Evolutionary conservation across 1,140 invertebrate species (phyloP), one percentile per base, ranked within the genome.

Genomic region (Teleogryllus occipitalis): DNA sequence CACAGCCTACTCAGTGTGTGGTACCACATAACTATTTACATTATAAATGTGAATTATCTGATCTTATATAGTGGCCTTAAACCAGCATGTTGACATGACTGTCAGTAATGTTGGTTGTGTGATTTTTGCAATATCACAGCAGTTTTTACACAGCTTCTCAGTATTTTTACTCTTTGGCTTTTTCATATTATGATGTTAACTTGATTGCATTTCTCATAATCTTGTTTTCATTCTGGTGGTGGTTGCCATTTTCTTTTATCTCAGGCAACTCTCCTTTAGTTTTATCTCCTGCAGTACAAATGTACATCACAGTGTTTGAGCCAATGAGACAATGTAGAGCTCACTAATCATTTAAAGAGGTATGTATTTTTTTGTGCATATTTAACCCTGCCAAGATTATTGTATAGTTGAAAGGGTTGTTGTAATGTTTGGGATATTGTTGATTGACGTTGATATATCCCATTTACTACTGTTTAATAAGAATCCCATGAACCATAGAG

Each of bases 1-100:
- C 54, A 65, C 54, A 65, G 54, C 18, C 54, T 65, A 14, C 54
- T 65, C 18, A 65, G 18, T 65, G 54, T 65, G 54, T 65, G 18
- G 47, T 77, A 21, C 76, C 76, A 77, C 15, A 47, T 77, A 77
- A 77, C 48, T 49, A 77, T 77, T 77, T 77, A 48, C 76, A 54
- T 76, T 27, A 75, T 75, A 47, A 21, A 80, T 80, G 48, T 80
- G 54, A 80, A 80, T 54, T 77, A 65, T 74, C 79, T 74, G 75
- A 77, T 77, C 73, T 80, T 80, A 80, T 73, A 76, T 80, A 80
- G 79, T 80, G 79, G 79, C 79, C 79, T 80, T 80, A 80, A 80
- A 65, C 27, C 48, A 78, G 76, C 75, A 77, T 77, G 76, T 80
- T 80, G 78, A 75, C 73, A 79, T 73, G n/a, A 75, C 74, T 47